Evolutionary conservation across 2,113 vertebrate species (phyloP), one percentile per base, ranked within the genome.

Genomic region (Vulpes ferrilata): DNA sequence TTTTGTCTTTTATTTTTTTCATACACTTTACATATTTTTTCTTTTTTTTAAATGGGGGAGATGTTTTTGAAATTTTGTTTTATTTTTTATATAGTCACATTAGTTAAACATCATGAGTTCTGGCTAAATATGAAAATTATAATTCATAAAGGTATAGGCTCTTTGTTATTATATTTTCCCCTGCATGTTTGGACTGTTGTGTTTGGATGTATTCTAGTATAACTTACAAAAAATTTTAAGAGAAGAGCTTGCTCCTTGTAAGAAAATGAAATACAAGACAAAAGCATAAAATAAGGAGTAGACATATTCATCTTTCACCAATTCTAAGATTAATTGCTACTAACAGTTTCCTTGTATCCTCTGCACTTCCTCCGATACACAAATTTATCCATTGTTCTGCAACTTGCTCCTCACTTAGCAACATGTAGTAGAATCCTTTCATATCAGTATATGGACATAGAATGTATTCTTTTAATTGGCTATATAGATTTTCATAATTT

Each of bases 1-100:
- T 94, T 87, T 25, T 81, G 27, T 93, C 8, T 76, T 93, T 87
- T 80, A 51, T 73, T 65, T 92, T 89, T 84, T 91, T 43, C n/a
- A 22, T 67, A 59, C 13, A 30, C 13, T 82, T 59, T n/a, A 17
- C 3, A 30, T 60, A 38, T 93, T 5, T 82, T 38, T 78, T 23
- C 9, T 3, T 65, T 74, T 69, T 69, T 17, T 90, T 3, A 17
- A 38, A 19, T 59, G 30, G 12, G 25, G 27, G 10, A 48, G 9
- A 1, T 90, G 3, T 43, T 96, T 78, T 64, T 51, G 10, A 57
- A 91, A 32, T 51, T 62, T 96, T 64, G 74, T 35, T 60, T 95
- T 73, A 67, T 12, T 38, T 90, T 88, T 60, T 55, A 53, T 65
- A 27, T 67, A 27, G 3, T 67, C 11, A 57, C 32, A 62, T 71